Conservation (phyloP, 1,140 invertebrate genomes). For the Stegodyphus mimosarum region DNA sequence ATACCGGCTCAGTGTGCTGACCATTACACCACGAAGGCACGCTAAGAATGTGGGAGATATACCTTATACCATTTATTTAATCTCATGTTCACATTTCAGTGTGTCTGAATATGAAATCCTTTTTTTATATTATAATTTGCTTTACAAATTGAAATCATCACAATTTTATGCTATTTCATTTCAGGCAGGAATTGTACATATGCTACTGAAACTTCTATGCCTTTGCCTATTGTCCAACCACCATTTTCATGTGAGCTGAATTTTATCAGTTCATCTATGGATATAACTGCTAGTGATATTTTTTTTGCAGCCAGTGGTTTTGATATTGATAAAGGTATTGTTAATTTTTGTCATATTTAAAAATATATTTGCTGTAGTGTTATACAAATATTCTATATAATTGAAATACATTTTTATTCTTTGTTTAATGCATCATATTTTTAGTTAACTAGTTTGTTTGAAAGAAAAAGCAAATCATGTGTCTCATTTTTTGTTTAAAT, state of each 20-base stretch:
- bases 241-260: constrained; percentile 52
- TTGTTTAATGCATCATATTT: too few relatives aligned
- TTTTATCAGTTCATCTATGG: constrained; percentile 40
- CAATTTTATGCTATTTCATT: constrained; percentile 5
- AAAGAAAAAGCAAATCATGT: too few relatives aligned
- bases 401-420: not conserved
- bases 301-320: constrained; percentile 47
- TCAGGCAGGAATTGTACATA: constrained; percentile 46
- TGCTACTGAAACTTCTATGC: constrained; percentile 37
- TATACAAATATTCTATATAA: not conserved
- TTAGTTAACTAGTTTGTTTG: too few relatives aligned
- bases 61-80: too few relatives aligned
- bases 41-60: too few relatives aligned
- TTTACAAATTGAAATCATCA: not conserved
- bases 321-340: constrained; percentile 55
- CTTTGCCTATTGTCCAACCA: constrained; percentile 32
- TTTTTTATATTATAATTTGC: not conserved
- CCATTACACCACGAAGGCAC: too few relatives aligned
- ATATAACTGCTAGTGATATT: constrained; percentile 42
- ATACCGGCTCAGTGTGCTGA: too few relatives aligned
- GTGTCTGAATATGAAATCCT: not conserved
- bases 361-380: too few relatives aligned
- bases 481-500: too few relatives aligned
- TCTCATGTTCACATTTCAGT: not conserved
- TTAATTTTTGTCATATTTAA: too few relatives aligned